Evolutionary conservation across 2,113 vertebrate genomes (phyloP).

Genomic region (Spermophilus dauricus): DNA sequence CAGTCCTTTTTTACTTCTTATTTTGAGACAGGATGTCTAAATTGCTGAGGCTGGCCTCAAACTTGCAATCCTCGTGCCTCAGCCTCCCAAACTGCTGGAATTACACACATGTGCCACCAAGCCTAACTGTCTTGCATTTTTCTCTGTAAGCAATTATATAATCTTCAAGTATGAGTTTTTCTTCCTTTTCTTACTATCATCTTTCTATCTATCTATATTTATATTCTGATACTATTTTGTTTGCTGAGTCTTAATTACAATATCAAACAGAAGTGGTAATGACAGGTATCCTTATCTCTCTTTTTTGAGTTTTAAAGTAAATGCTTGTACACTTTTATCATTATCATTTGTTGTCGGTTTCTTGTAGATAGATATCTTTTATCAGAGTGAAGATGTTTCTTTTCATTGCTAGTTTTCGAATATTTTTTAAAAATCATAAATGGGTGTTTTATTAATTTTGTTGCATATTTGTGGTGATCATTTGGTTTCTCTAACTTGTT

Average conservation of each 20-base stretch:
- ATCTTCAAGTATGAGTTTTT: neutral
- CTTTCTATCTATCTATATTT: neutral
- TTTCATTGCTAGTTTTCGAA: neutral
- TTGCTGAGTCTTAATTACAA: neutral
- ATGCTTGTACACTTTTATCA: neutral
- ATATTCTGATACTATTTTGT: neutral
- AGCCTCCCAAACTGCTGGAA: neutral
- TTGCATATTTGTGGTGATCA: neutral
- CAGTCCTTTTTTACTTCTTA: neutral
- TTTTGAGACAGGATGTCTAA: neutral
- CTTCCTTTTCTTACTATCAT: neutral
- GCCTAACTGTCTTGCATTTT: too few species aligned
- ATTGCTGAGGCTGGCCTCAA: neutral
- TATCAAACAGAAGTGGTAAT: neutral
- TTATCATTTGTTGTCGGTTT: neutral
- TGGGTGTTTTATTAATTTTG: neutral
- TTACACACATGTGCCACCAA: neutral
- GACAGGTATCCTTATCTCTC: neutral
- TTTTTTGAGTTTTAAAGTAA: neutral
- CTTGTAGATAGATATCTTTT: neutral
- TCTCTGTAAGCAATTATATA: neutral
- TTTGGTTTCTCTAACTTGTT: neutral
- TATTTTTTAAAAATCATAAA: neutral
- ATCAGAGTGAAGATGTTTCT: neutral
- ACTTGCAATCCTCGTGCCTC: neutral